phyloP scores from a whole-genome alignment of 2,888 invertebrate genomes.

The Pherbina coryleti region DNA sequence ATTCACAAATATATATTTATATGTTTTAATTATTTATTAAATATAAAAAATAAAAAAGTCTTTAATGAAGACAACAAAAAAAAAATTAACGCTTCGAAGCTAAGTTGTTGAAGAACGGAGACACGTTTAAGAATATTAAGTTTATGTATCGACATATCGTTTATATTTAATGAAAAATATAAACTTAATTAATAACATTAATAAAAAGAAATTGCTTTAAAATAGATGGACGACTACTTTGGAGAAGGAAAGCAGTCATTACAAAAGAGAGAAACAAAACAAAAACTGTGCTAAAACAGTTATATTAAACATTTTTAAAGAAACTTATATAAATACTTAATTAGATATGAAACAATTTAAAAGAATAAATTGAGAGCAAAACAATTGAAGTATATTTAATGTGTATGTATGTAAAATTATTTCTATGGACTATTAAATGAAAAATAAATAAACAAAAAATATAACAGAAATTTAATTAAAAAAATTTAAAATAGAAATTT shows the following conservation, averaged over 20 bases:
- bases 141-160: constrained; percentile 65
- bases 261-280: not conserved
- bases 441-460: not conserved
- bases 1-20: not conserved
- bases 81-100: constrained; percentile 6
- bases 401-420: constrained; percentile 15
- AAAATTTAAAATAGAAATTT: constrained; percentile 1
- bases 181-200: not conserved
- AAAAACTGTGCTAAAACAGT: not conserved
- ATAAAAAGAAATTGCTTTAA: not conserved
- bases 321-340: constrained; percentile 15
- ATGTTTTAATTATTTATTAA: constrained; percentile 6
- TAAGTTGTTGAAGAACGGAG: constrained; percentile 28
- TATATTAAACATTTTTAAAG: constrained; percentile 7
- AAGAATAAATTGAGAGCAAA: not conserved
- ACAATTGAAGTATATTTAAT: constrained; percentile 8
- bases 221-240: not conserved
- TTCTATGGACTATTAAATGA: not conserved
- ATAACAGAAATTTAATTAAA: not conserved
- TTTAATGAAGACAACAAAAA: not conserved
- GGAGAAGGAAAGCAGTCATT: not conserved
- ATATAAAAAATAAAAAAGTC: not conserved
- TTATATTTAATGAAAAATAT: constrained; percentile 47
- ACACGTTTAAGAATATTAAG: constrained; percentile 46
- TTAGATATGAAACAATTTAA: not conserved